Evolutionary conservation across 2,113 vertebrate genomes (phyloP).

Genomic region (Rynchops niger): DNA sequence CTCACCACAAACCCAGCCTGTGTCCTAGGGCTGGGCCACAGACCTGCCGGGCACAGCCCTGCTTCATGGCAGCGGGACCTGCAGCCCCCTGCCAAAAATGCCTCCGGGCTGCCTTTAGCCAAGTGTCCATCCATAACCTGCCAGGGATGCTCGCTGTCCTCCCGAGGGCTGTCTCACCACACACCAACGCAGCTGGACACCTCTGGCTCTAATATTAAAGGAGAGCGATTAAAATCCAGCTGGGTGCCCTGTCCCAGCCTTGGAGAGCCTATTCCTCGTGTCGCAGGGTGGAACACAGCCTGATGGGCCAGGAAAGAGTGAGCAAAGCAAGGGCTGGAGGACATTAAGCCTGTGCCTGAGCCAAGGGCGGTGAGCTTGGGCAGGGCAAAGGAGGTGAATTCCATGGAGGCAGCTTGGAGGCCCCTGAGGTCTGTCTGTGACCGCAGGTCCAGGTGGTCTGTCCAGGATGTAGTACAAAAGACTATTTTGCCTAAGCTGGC

Average conservation of each 20-base stretch:
- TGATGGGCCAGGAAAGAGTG: not conserved
- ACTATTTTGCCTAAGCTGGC: constrained; percentile 17
- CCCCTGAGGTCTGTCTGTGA: not conserved
- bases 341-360: not conserved
- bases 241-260: not conserved
- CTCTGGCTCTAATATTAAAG: not conserved
- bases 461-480: constrained; percentile 1
- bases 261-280: not conserved
- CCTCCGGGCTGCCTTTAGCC: not conserved
- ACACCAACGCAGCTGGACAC: not conserved
- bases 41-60: not conserved
- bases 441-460: not conserved
- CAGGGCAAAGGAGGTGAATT: not conserved
- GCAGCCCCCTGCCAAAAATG: not conserved
- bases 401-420: not conserved
- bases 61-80: not conserved
- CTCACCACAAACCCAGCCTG: not conserved
- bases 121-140: not conserved
- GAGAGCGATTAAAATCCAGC: not conserved
- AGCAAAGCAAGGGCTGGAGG: not conserved
- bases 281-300: not conserved
- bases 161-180: not conserved
- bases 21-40: not conserved
- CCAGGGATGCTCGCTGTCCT: not conserved
- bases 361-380: not conserved